Evolutionary conservation across 2,888 invertebrate genomes (phyloP).

Genomic region (Aleiodes testaceus): DNA sequence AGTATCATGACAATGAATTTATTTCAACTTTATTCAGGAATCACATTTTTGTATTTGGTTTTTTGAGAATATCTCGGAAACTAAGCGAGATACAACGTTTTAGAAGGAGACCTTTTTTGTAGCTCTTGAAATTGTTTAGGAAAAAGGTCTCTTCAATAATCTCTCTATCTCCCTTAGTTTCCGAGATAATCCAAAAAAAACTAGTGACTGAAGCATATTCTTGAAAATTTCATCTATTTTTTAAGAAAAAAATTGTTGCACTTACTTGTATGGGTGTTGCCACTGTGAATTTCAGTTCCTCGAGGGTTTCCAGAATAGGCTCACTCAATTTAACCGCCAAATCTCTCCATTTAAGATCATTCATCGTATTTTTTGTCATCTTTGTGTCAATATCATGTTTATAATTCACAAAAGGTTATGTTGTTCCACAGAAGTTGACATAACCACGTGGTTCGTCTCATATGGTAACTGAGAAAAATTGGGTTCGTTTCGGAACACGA

Average conservation of each 20-base stretch:
- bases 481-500: too few species aligned
- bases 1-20: too few species aligned
- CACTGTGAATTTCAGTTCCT: slow-evolving; percentile 74
- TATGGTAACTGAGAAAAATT: neutral
- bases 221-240: too few species aligned
- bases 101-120: too few species aligned
- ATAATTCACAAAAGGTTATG: slow-evolving; percentile 1
- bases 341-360: slow-evolving; percentile 8
- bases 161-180: slow-evolving; percentile 64
- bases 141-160: too few species aligned
- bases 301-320: slow-evolving; percentile 73
- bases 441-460: neutral
- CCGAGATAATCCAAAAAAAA: neutral
- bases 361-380: slow-evolving; percentile 1
- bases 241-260: slow-evolving; percentile 18
- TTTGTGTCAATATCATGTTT: neutral
- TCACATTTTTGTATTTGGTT: too few species aligned
- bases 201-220: neutral
- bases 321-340: slow-evolving; percentile 68
- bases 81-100: too few species aligned
- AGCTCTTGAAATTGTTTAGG: too few species aligned
- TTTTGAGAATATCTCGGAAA: too few species aligned
- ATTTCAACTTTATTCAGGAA: too few species aligned
- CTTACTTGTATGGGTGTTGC: slow-evolving; percentile 78
- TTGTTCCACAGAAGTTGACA: neutral